These are phyloP conservation scores for Nycticebus coucang DNA, from an alignment of 2,113 vertebrate genomes.

Conservation along the genomic window DNA sequence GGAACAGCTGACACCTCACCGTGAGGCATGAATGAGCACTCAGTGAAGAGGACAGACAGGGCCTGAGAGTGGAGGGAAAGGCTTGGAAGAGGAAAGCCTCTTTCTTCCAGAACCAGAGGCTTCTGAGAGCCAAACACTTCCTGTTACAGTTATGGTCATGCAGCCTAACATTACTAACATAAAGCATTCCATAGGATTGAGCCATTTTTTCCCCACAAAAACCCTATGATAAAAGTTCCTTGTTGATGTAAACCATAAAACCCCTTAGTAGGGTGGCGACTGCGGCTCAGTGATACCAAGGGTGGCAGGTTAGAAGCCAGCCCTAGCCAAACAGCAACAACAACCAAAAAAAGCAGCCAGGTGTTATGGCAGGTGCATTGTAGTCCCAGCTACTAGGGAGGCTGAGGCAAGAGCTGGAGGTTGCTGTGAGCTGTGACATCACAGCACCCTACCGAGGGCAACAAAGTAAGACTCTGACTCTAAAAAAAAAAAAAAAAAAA, in stretches of 20 bases:
- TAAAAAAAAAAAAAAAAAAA: neutral
- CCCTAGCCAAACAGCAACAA: too few relatives aligned
- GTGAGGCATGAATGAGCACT: neutral
- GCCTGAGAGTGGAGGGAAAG: rapidly evolving
- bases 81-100: neutral
- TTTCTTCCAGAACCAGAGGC: neutral
- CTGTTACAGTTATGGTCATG: too few relatives aligned
- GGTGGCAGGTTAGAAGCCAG: too few relatives aligned
- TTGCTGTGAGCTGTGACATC: too few relatives aligned
- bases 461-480: too few relatives aligned
- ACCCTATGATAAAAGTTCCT: neutral
- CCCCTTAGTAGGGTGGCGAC: neutral
- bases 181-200: neutral
- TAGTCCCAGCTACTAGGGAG: too few relatives aligned
- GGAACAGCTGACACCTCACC: neutral
- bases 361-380: too few relatives aligned
- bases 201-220: neutral
- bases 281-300: too few relatives aligned
- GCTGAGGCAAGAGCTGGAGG: too few relatives aligned
- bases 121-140: neutral
- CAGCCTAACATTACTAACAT: neutral
- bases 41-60: neutral
- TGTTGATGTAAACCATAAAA: neutral
- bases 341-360: too few relatives aligned
- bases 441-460: too few relatives aligned